phyloP scores from a whole-genome alignment of 2,797 vertebrate genomes.

The Gambusia yucatana region DNA sequence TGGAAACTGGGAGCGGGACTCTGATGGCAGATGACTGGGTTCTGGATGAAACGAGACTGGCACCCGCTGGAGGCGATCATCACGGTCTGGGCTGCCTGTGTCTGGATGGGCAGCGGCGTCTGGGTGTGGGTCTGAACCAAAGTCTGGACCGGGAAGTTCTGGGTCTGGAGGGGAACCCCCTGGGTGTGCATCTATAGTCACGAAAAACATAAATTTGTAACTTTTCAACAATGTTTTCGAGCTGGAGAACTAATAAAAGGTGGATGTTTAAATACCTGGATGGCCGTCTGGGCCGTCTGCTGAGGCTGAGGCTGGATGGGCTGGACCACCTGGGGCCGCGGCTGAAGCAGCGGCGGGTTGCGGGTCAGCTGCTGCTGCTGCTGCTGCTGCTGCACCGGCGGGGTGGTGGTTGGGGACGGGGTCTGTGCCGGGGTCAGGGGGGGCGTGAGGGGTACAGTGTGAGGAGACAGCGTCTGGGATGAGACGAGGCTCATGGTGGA shows the following conservation, averaged over 20 bases:
- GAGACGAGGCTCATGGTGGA: slow-evolving; percentile 35
- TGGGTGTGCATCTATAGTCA: slow-evolving; percentile 76
- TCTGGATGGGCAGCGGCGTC: slow-evolving; percentile 85
- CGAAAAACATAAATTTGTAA: neutral
- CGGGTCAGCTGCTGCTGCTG: slow-evolving; percentile 80
- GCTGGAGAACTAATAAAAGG: neutral
- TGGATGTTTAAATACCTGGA: slow-evolving; percentile 59
- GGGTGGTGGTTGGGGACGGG: slow-evolving; percentile 31
- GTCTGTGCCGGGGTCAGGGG: slow-evolving; percentile 77
- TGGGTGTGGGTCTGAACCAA: slow-evolving; percentile 80
- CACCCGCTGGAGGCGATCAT: slow-evolving; percentile 90
- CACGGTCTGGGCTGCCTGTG: slow-evolving; percentile 90
- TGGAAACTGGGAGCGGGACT: slow-evolving; percentile 87
- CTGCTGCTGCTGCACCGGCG: slow-evolving; percentile 72
- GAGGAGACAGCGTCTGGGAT: slow-evolving; percentile 61
- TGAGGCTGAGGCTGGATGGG: slow-evolving; percentile 79
- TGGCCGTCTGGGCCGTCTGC: slow-evolving; percentile 62
- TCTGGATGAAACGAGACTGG: slow-evolving; percentile 93
- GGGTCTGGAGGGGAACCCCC: slow-evolving; percentile 72
- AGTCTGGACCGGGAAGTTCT: slow-evolving; percentile 79
- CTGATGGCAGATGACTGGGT: slow-evolving; percentile 94
- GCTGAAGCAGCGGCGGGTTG: slow-evolving; percentile 82
- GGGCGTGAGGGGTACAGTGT: slow-evolving; percentile 73
- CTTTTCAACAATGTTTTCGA: neutral
- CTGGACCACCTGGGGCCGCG: slow-evolving; percentile 76